Percentiles rank a stretch among this genome's conserved stretches.
phyloP scores from a whole-genome alignment of 2,888 invertebrate genomes.

The Lasioglossum pauxillum region DNA sequence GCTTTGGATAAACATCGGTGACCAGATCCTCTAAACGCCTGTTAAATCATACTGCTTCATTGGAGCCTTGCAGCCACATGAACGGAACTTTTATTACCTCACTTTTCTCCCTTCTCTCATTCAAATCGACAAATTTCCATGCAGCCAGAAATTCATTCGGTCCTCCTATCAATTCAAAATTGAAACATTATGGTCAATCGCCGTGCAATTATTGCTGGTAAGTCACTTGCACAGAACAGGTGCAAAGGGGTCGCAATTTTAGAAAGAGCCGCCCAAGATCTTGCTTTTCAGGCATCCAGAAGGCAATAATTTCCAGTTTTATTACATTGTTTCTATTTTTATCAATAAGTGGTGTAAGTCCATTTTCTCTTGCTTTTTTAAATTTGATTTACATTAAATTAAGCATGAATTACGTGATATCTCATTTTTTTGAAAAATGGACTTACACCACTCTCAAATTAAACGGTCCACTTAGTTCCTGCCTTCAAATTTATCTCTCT shows the following conservation, averaged over 20 bases:
- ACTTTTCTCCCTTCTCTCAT: neutral
- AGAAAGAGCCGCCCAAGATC: neutral
- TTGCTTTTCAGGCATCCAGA: neutral
- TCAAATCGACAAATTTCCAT: neutral
- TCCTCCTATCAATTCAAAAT: neutral
- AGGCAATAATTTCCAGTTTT: neutral
- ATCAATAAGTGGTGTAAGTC: no score
- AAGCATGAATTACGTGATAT: no score
- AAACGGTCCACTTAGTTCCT: neutral
- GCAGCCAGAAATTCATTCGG: neutral
- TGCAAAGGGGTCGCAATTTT: neutral
- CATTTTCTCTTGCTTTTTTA: no score
- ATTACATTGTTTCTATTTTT: neutral
- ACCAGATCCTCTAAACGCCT: conserved; percentile 10
- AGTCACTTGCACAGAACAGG: neutral
- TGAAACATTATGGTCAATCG: neutral
- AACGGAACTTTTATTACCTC: neutral
- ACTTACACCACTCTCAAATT: no score
- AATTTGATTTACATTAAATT: no score
- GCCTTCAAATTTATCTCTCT: neutral
- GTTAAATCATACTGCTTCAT: neutral
- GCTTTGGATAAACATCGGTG: conserved; percentile 9
- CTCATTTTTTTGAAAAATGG: no score
- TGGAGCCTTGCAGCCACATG: neutral
- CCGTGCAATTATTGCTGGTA: neutral